A percentile compares a stretch with the other conserved stretches of the same genome.
These are phyloP conservation scores for Leptinotarsa peninsularis DNA, from an alignment of 2,888 invertebrate genomes.

Conservation along the genomic window DNA sequence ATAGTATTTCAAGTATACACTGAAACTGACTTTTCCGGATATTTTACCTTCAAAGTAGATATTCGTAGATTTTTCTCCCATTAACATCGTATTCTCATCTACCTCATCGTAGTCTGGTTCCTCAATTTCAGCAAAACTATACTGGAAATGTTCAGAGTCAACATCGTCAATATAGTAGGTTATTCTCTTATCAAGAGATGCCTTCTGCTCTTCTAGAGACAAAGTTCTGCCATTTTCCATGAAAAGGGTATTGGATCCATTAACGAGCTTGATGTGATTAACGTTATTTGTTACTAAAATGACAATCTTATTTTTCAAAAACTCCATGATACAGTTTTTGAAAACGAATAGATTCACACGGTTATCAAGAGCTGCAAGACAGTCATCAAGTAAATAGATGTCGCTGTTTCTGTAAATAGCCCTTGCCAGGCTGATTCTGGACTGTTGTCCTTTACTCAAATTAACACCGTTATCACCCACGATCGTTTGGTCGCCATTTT, in stretches of 20 bases:
- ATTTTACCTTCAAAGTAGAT: conserved; percentile 56
- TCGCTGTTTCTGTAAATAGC: conserved; percentile 57
- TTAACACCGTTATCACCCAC: conserved; percentile 75
- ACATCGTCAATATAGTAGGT: conserved; percentile 53
- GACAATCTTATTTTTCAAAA: conserved; percentile 55
- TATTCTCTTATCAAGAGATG: conserved; percentile 48
- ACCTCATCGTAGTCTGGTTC: conserved; percentile 32
- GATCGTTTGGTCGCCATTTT: conserved; percentile 66
- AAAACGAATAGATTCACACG: conserved; percentile 54
- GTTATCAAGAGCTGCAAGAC: conserved; percentile 55
- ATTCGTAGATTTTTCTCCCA: conserved; percentile 32
- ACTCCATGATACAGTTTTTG: conserved; percentile 54
- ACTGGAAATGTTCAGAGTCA: conserved; percentile 35
- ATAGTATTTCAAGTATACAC: conserved; percentile 57
- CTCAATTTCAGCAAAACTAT: conserved; percentile 34
- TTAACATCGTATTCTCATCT: conserved; percentile 34
- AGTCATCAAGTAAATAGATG: conserved; percentile 58
- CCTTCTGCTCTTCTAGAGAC: conserved; percentile 47
- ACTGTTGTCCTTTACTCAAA: conserved; percentile 72
- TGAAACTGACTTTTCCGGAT: conserved; percentile 53
- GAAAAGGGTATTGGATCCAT: conserved; percentile 49
- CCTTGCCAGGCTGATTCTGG: conserved; percentile 58
- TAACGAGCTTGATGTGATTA: conserved; percentile 51
- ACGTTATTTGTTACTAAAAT: conserved; percentile 57
- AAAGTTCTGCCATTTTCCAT: conserved; percentile 51